phyloP scores from a whole-genome alignment of 2,888 invertebrate species.

The Pterobdella sp. region DNA sequence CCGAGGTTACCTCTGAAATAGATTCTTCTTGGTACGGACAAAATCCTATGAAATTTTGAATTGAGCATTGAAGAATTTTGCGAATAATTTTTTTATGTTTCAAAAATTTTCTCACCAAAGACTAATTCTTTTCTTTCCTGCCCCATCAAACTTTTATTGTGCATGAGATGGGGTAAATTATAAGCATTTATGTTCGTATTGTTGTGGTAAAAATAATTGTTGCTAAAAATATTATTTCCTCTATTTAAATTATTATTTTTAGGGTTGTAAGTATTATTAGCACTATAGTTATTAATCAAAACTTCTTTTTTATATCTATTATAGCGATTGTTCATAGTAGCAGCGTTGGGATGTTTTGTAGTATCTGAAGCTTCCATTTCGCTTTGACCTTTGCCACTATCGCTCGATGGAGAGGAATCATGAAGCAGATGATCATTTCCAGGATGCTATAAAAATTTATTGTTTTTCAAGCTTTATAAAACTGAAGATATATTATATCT shows the following conservation, averaged over 20 bases:
- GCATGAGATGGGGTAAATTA: background rate
- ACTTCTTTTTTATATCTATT: background rate
- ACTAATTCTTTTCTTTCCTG: background rate
- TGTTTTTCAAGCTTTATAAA: no score
- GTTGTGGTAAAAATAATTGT: background rate
- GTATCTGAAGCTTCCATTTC: background rate
- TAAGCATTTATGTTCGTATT: background rate
- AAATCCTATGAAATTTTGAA: background rate
- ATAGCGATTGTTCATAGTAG: background rate
- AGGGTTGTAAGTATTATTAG: background rate
- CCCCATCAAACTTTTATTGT: background rate
- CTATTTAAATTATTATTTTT: background rate
- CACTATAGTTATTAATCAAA: background rate
- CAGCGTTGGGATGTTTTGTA: background rate
- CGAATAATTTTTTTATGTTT: no score
- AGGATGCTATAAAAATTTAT: no score
- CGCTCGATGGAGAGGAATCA: background rate
- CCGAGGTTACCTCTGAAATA: background rate
- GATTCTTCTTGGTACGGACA: background rate
- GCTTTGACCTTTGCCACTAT: background rate
- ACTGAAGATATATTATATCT: no score
- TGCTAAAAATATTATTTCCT: background rate
- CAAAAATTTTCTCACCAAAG: background rate
- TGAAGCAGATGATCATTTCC: background rate
- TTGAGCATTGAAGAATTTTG: no score